Evolutionary conservation across 2,888 invertebrate species (phyloP).

Genomic region (Drosophila fulvimacula): DNA sequence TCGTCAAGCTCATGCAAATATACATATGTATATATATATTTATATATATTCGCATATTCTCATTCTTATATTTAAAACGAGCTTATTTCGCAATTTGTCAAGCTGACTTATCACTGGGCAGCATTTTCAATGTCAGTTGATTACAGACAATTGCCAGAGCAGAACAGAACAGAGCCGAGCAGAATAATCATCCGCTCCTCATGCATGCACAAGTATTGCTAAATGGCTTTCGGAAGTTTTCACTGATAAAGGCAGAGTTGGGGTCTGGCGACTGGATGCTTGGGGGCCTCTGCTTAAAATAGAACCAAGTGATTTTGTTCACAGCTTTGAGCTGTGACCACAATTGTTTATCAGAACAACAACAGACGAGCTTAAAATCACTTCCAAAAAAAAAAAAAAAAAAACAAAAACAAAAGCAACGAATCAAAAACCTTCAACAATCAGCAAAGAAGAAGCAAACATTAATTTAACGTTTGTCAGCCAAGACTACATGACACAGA

Average conservation of each 20-base stretch:
- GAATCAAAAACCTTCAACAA: conserved; percentile 16
- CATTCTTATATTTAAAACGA: conserved; percentile 3
- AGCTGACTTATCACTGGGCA: conserved; percentile 35
- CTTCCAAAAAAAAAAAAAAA: conserved; percentile 15
- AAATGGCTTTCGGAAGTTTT: conserved; percentile 56
- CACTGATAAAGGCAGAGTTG: conserved; percentile 43
- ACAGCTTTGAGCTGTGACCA: conserved; percentile 43
- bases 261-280: conserved; percentile 13
- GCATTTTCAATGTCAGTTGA: conserved; percentile 62
- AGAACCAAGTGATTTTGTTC: conserved; percentile 41
- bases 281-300: conserved; percentile 36
- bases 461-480: conserved; percentile 3
- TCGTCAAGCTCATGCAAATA: background rate
- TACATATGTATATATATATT: background rate
- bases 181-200: conserved; percentile 12
- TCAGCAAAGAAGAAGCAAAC: background rate
- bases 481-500: conserved; percentile 33
- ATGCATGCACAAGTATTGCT: conserved; percentile 32
- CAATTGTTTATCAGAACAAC: conserved; percentile 40
- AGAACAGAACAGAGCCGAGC: conserved; percentile 22
- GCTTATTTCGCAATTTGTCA: conserved; percentile 48
- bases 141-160: conserved; percentile 46
- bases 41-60: too few species aligned
- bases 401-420: conserved; percentile 7
- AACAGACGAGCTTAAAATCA: conserved; percentile 21